Evolutionary conservation across 2,113 vertebrate species (phyloP).

Genomic region (Boulengeromyrus knoepffleri): DNA sequence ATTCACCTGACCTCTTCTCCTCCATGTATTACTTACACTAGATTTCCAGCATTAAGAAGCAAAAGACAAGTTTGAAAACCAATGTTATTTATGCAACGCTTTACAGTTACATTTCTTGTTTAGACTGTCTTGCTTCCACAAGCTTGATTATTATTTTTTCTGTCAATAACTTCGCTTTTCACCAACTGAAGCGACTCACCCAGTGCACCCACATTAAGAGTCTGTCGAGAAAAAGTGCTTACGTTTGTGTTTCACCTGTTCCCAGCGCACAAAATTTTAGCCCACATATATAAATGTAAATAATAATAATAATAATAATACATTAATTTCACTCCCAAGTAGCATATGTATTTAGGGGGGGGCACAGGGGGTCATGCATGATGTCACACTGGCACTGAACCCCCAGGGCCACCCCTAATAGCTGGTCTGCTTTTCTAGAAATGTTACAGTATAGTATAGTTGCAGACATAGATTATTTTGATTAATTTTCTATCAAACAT

Average conservation of each 20-base stretch:
- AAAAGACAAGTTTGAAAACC: no score
- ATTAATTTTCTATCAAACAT: not conserved
- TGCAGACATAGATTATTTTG: not conserved
- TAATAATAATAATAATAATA: not conserved
- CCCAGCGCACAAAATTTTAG: not conserved
- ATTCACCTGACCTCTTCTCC: no score
- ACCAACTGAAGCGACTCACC: not conserved
- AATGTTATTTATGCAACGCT: no score
- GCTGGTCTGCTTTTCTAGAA: not conserved
- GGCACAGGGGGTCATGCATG: not conserved
- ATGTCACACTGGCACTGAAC: no score
- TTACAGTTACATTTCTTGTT: not conserved
- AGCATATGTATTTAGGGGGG: not conserved
- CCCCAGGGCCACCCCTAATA: not conserved
- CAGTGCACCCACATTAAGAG: no score
- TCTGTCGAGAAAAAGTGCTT: no score
- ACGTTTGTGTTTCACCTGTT: not conserved
- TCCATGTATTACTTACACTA: no score
- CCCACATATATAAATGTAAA: not conserved
- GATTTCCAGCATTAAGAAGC: no score
- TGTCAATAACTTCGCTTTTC: not conserved
- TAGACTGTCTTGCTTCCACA: not conserved
- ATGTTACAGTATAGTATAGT: not conserved
- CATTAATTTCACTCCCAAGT: not conserved
- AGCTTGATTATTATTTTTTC: not conserved